Conservation (phyloP, 2,888 invertebrate genomes). For the Phortica okadai region DNA sequence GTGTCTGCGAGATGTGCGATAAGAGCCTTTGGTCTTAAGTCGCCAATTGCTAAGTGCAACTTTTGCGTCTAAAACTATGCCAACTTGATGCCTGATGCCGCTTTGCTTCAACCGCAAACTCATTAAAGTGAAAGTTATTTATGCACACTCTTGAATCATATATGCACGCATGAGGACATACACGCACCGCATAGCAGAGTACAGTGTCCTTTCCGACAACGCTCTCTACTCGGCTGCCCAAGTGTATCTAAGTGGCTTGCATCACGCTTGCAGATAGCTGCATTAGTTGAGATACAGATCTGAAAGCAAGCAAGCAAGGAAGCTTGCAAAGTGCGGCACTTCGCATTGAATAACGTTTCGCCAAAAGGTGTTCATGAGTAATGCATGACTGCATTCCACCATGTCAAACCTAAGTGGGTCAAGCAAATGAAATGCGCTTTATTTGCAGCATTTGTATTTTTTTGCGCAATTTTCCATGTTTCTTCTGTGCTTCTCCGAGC, state of each 20-base stretch:
- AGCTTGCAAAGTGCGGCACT: no score
- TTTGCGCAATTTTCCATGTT: background rate
- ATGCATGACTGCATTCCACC: slow-evolving; percentile 8
- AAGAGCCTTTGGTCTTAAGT: background rate
- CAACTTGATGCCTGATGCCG: background rate
- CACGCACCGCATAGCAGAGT: background rate
- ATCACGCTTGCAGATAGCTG: slow-evolving; percentile 64
- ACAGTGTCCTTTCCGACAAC: background rate
- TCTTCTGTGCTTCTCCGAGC: background rate
- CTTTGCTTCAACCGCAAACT: background rate
- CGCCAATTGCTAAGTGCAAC: background rate
- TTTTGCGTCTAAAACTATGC: background rate
- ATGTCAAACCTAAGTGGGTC: slow-evolving; percentile 7
- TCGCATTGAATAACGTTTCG: background rate
- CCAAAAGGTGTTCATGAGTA: slow-evolving; percentile 14
- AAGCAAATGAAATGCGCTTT: slow-evolving; percentile 19
- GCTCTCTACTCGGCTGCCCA: background rate
- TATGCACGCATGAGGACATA: background rate
- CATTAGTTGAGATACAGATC: slow-evolving; percentile 51
- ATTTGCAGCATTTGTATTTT: background rate
- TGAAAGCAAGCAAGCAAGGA: slow-evolving; percentile 12
- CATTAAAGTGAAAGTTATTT: slow-evolving; percentile 29
- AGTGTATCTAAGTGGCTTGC: slow-evolving; percentile 61
- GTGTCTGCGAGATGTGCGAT: slow-evolving; percentile 15
- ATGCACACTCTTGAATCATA: background rate